Conservation (phyloP, 2,113 vertebrate species). For the Oryctolagus cuniculus region mOryCun1.1 NC_091436.1:51229001-51229500, state of each 20-base stretch:
- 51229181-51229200: constrained; percentile 54
- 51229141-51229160: constrained; percentile 21
- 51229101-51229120: background rate
- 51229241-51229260: background rate
- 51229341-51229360: constrained; percentile 3
- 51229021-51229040: background rate
- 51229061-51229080: background rate
- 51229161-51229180: constrained; percentile 38
- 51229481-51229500: background rate
- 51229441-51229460: background rate
- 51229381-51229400: constrained; percentile 34
- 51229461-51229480: background rate
- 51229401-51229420: background rate
- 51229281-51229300: constrained; percentile 35
- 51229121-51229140: background rate
- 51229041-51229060: background rate
- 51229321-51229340: background rate
- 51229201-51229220: constrained; percentile 29
- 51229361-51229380: constrained; percentile 44
- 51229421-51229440: constrained; percentile 16
- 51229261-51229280: background rate
- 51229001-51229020: background rate
- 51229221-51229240: constrained; percentile 63
- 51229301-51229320: background rate
- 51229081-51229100: background rate